These are phyloP conservation scores for Caenorhabditis elegans DNA, from an alignment of 1,140 invertebrate genomes.

Conservation along the genomic window DNA sequence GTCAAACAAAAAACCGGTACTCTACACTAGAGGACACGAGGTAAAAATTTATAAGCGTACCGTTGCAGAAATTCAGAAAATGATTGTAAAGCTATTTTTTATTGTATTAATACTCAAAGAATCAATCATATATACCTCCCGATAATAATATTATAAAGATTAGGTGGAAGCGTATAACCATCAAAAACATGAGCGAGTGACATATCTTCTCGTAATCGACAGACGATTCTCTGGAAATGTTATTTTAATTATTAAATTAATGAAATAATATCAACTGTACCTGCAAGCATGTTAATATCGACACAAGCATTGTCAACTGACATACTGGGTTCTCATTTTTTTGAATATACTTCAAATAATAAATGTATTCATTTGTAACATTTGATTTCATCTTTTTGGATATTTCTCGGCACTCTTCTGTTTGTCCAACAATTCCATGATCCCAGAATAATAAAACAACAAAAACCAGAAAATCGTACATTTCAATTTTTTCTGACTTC, in stretches of 20 bases:
- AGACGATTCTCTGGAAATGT: background rate
- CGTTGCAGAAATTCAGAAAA: too few relatives aligned
- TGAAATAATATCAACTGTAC: background rate
- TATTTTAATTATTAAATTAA: background rate
- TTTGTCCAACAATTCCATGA: conserved; percentile 34
- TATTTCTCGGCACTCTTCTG: conserved; percentile 27
- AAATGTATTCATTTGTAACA: background rate
- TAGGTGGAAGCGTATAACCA: background rate
- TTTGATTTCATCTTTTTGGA: background rate
- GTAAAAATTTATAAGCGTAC: too few relatives aligned
- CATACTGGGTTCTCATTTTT: background rate
- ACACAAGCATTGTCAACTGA: background rate
- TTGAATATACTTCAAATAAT: background rate
- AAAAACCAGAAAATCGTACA: conserved; percentile 25
- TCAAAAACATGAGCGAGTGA: conserved; percentile 11
- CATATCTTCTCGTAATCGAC: conserved; percentile 37
- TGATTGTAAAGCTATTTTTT: too few relatives aligned
- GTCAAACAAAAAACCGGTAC: too few relatives aligned
- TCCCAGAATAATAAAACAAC: conserved; percentile 39
- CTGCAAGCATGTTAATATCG: background rate
- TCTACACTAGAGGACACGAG: too few relatives aligned
- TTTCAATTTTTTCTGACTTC: conserved; percentile 8
- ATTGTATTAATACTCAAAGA: too few relatives aligned
- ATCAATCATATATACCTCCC: background rate
- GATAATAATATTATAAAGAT: background rate